phyloP scores from a whole-genome alignment of 2,797 vertebrate species.

The Onychomys leucogaster region DNA sequence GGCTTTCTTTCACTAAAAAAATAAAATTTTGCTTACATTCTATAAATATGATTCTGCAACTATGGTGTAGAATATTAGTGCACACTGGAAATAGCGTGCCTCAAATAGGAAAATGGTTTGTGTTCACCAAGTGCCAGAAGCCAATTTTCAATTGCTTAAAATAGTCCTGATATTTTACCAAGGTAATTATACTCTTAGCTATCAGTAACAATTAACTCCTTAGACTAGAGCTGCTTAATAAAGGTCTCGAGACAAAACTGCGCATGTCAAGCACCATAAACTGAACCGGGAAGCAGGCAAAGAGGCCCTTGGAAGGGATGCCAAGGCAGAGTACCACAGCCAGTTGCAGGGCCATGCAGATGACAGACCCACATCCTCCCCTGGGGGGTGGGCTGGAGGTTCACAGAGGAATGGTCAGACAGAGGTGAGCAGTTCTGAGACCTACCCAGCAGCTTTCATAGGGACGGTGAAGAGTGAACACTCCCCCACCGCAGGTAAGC shows the following conservation, averaged over 20 bases:
- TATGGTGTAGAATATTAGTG: slow-evolving; percentile 66
- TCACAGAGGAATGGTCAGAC: not conserved
- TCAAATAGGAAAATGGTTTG: slow-evolving; percentile 85
- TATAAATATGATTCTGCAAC: slow-evolving; percentile 71
- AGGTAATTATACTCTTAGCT: slow-evolving; percentile 90
- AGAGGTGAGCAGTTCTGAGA: not conserved
- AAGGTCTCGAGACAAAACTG: slow-evolving; percentile 88
- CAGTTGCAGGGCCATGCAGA: not conserved
- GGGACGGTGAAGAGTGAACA: too few species aligned
- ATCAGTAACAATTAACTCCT: slow-evolving; percentile 91
- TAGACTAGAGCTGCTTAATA: slow-evolving; percentile 85
- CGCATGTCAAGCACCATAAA: slow-evolving; percentile 80
- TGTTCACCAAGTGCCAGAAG: slow-evolving; percentile 85
- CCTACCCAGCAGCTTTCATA: fast-evolving
- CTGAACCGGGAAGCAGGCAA: slow-evolving; percentile 87
- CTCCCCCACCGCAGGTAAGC: too few species aligned
- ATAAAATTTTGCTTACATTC: slow-evolving; percentile 38
- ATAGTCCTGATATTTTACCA: slow-evolving; percentile 90
- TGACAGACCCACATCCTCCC: not conserved
- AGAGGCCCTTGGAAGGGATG: slow-evolving; percentile 72
- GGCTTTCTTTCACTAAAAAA: not conserved
- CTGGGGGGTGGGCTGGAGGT: not conserved
- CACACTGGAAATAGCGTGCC: slow-evolving; percentile 75
- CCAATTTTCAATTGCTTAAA: slow-evolving; percentile 90
- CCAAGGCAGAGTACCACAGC: not conserved